A percentile compares a stretch with the other conserved stretches of the same genome.
phyloP scores from a whole-genome alignment of 2,113 vertebrate genomes.

The Rhea pennata region DNA sequence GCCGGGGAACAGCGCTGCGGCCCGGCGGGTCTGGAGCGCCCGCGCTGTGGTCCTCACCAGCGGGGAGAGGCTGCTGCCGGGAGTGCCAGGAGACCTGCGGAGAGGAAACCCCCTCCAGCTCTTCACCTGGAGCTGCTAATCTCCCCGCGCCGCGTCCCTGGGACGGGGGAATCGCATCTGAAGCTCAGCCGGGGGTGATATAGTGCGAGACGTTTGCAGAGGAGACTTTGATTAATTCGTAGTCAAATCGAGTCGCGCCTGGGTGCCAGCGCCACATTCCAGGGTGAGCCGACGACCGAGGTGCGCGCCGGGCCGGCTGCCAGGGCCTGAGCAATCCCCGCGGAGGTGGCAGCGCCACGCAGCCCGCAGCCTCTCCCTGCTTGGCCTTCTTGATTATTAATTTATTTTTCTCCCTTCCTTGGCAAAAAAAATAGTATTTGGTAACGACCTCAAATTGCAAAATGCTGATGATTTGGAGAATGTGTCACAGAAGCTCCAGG shows the following conservation, averaged over 20 bases:
- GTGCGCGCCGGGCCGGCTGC: constrained; percentile 43
- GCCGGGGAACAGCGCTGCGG: not conserved
- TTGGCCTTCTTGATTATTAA: constrained; percentile 54
- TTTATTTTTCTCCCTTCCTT: constrained; percentile 63
- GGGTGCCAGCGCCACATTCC: constrained; percentile 63
- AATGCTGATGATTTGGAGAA: constrained; percentile 74
- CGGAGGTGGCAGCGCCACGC: constrained; percentile 60
- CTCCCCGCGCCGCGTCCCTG: not conserved
- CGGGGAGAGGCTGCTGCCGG: constrained; percentile 10
- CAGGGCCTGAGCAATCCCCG: constrained; percentile 60
- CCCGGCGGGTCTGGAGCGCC: too few species aligned
- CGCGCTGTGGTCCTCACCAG: too few species aligned
- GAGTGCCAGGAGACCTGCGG: not conserved
- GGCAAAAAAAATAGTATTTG: constrained; percentile 69
- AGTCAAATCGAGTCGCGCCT: constrained; percentile 58
- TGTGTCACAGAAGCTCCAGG: constrained; percentile 72
- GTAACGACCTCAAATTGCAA: constrained; percentile 66
- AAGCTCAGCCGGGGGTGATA: constrained; percentile 32
- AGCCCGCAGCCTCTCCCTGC: constrained; percentile 56
- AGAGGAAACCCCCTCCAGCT: constrained; percentile 52
- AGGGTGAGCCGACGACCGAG: constrained; percentile 52
- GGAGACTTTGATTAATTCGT: constrained; percentile 58
- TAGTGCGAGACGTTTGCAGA: constrained; percentile 24
- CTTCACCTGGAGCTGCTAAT: constrained; percentile 37
- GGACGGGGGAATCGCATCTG: not conserved